These are phyloP conservation scores for Hypercompe scribonia DNA, from an alignment of 2,888 invertebrate genomes.

Conservation along the genomic window DNA sequence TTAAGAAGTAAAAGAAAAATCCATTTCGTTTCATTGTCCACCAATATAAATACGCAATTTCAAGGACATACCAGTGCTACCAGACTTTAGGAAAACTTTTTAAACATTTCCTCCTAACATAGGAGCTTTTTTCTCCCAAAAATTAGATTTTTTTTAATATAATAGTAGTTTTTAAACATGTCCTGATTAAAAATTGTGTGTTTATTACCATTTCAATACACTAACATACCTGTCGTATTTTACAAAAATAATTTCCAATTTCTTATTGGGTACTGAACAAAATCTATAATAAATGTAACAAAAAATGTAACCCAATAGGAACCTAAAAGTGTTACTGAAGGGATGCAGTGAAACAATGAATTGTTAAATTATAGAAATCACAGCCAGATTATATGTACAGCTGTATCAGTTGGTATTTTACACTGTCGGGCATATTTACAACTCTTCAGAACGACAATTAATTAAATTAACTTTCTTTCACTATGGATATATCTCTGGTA, in stretches of 20 bases:
- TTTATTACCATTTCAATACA: constrained; percentile 22
- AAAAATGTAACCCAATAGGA: constrained; percentile 17
- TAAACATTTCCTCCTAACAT: not conserved
- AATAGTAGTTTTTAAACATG: not conserved
- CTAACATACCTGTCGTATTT: constrained; percentile 18
- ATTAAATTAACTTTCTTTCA: too few species aligned
- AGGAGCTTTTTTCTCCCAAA: not conserved
- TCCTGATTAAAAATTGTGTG: constrained; percentile 8
- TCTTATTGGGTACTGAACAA: constrained; percentile 14
- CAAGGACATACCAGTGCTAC: constrained; percentile 6
- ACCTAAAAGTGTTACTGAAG: constrained; percentile 8
- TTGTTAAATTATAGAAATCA: constrained; percentile 18
- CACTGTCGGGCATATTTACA: too few species aligned
- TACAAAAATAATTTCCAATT: constrained; percentile 28
- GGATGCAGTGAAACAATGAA: constrained; percentile 18
- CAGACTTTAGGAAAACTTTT: not conserved
- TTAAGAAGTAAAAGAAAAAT: constrained; percentile 25
- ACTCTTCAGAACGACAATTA: too few species aligned
- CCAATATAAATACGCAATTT: constrained; percentile 20
- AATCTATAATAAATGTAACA: constrained; percentile 4
- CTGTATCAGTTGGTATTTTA: not conserved
- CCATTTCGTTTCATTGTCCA: constrained; percentile 9
- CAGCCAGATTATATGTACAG: constrained; percentile 12
- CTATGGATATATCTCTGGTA: too few species aligned
- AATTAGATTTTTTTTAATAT: not conserved